Evolutionary conservation across 2,797 vertebrate genomes (phyloP).

Genomic region (Florisuga fusca): DNA sequence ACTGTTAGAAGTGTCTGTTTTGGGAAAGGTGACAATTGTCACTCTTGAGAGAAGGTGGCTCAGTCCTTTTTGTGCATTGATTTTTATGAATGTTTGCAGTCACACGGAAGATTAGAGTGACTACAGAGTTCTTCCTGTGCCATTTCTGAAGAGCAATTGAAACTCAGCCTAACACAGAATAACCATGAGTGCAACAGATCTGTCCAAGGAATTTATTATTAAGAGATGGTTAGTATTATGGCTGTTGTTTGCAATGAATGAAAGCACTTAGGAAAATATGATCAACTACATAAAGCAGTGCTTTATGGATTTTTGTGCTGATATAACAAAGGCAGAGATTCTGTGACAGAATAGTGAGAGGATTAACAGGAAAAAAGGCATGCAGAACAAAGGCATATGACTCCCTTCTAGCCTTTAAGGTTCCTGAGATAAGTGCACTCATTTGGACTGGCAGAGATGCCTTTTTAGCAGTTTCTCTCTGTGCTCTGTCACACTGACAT

Average conservation of each 20-base stretch:
- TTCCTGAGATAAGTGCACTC: slow-evolving; percentile 3
- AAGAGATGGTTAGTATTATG: not conserved
- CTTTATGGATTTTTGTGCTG: not conserved
- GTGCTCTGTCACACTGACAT: slow-evolving; percentile 30
- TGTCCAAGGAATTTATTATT: not conserved
- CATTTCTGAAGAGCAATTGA: slow-evolving; percentile 4
- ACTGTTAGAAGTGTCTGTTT: not conserved
- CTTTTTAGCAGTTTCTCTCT: slow-evolving; percentile 32
- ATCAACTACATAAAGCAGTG: not conserved
- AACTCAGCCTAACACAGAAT: not conserved
- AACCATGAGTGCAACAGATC: not conserved
- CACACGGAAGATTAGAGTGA: not conserved
- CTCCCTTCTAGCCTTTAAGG: not conserved
- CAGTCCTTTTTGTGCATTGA: not conserved
- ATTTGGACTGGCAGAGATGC: not conserved
- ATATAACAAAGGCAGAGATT: not conserved
- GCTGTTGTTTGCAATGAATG: not conserved
- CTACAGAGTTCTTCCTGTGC: not conserved
- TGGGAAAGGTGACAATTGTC: not conserved
- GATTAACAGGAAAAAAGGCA: not conserved
- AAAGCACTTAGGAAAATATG: not conserved
- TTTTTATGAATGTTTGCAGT: slow-evolving; percentile 13
- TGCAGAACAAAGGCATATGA: slow-evolving; percentile 10
- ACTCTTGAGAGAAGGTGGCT: not conserved
- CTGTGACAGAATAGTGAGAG: not conserved